Conservation (phyloP, 2,797 vertebrate species). For the Cynodonichthys magdalenae region DNA sequence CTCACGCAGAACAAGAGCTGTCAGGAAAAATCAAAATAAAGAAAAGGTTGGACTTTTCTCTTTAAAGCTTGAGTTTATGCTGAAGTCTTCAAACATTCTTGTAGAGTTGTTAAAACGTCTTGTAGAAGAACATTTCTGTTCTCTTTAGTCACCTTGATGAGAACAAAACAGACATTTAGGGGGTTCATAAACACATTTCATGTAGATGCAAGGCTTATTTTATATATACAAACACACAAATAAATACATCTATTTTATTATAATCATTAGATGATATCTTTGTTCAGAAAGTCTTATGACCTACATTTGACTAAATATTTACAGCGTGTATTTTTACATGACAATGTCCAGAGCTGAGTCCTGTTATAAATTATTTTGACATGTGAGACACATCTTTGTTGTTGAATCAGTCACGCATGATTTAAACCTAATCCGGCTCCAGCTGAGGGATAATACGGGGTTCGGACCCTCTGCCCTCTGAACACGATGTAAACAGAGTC, state of each 20-base stretch:
- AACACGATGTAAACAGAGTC: constrained; percentile 48
- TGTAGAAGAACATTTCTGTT: constrained; percentile 87
- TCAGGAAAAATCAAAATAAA: constrained; percentile 20
- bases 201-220: too few relatives aligned
- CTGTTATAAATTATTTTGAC: constrained; percentile 68
- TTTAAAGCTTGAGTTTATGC: constrained; percentile 10
- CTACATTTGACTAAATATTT: constrained; percentile 14
- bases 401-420: constrained; percentile 76
- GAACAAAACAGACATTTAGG: constrained; percentile 10
- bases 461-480: constrained; percentile 40
- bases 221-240: too few relatives aligned
- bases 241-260: too few relatives aligned
- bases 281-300: too few relatives aligned
- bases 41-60: background rate
- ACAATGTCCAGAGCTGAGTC: constrained; percentile 62
- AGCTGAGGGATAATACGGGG: constrained; percentile 62
- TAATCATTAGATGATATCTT: too few relatives aligned
- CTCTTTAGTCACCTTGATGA: constrained; percentile 89
- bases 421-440: constrained; percentile 70
- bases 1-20: constrained; percentile 27
- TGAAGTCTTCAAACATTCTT: constrained; percentile 77
- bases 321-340: constrained; percentile 50
- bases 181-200: too few relatives aligned
- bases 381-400: constrained; percentile 69
- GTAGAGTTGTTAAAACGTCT: constrained; percentile 83